Base-by-base conservation (phyloP, 2,797 vertebrate genomes). In the Trachurus trachurus region DNA sequence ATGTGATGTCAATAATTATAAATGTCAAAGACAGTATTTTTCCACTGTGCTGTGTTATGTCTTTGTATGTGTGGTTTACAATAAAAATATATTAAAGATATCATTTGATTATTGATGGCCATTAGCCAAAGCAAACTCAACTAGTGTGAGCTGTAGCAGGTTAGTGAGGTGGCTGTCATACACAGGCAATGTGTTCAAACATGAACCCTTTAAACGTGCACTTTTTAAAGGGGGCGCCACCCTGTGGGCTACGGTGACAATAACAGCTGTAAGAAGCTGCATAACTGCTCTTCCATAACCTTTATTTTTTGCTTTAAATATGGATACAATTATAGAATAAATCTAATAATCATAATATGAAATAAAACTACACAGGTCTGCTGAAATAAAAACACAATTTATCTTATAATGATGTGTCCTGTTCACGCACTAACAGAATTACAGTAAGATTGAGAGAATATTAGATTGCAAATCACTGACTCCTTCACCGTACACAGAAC, bases 401-500 rank as follows among this genome's bases (percentile, higher is more conserved):
- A 45, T 56, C 58, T 78, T 42, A 61, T 76, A 21, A 85, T 69
- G 10, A 62, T 61, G 75, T 71, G 8, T 45, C 16, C 56, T 62
- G 40, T 74, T 70, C n/a, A 66, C 61, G 16, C 40, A 71, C 78
- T 57, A 67, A 62, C 50, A 54, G 57, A 79, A 71, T 71, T 64
- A 70, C 21, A 49, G 56, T 58, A 58, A 54, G 39, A 65, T 75
- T 54, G 29, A 61, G 34, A 29, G 49, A 47, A 69, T 40, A 66
- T 59, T 61, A 31, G 13, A 53, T 44, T 34, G 8, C n/a, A 71
- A 67, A 58, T 63, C 53, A 81, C 62, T 71, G 9, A 26, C 71
- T 66, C 73, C 21, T 60, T 77, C 56, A 71, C 66, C 76, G 66
- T 74, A 17, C 64, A 74, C 56, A 31, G 60, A 79, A 83, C 60